Evolutionary conservation across 1,140 invertebrate species (phyloP).

Genomic region (Rhopalosiphum padi): DNA sequence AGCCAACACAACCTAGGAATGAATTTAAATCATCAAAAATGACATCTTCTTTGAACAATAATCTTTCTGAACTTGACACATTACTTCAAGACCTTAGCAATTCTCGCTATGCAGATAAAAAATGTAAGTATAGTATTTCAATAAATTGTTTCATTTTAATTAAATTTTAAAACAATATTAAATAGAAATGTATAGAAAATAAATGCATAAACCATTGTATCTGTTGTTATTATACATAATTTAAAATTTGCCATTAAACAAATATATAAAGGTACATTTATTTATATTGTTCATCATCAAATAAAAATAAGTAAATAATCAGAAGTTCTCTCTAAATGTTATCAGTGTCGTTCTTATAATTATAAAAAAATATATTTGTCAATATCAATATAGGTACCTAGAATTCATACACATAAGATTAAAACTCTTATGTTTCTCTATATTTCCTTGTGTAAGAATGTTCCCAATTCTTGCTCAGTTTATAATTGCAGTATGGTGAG

Average conservation of each 20-base stretch:
- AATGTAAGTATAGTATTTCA: slow-evolving; percentile 42
- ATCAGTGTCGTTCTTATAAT: no score
- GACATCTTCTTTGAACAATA: slow-evolving; percentile 73
- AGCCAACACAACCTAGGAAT: slow-evolving; percentile 29
- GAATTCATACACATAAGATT: background rate
- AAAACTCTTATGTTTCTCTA: background rate
- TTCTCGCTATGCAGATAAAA: slow-evolving; percentile 71
- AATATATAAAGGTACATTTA: background rate
- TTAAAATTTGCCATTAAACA: background rate
- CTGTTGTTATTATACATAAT: background rate
- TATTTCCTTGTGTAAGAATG: no score
- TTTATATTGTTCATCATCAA: background rate
- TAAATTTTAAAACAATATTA: background rate
- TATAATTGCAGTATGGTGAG: no score
- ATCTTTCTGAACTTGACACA: slow-evolving; percentile 90
- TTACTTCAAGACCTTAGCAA: slow-evolving; percentile 90
- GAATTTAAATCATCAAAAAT: slow-evolving; percentile 62
- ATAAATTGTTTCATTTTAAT: background rate
- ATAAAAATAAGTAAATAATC: background rate
- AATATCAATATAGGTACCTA: no score
- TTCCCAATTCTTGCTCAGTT: no score
- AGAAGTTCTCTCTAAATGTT: background rate
- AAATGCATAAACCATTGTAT: background rate
- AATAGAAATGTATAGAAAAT: background rate
- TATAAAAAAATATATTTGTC: no score